phyloP scores from a whole-genome alignment of 1,140 invertebrate genomes.

The Agrypnia vestita region DNA sequence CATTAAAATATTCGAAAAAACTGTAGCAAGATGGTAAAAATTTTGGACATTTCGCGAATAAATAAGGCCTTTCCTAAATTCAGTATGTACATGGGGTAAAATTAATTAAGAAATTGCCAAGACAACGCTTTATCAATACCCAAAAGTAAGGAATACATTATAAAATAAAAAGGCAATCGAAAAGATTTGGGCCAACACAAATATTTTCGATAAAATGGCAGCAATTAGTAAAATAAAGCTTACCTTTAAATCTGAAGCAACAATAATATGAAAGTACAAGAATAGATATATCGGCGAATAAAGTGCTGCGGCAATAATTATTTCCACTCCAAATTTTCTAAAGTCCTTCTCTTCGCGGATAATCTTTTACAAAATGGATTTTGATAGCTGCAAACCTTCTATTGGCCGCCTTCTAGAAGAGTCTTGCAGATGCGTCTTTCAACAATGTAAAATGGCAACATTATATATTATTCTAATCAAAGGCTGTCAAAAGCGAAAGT shows the following conservation, averaged over 20 bases:
- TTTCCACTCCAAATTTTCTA: conserved; percentile 48
- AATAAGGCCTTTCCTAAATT: not conserved
- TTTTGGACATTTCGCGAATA: not conserved
- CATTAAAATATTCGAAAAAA: conserved; percentile 62
- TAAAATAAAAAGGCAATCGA: conserved; percentile 16
- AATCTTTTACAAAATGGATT: conserved; percentile 57
- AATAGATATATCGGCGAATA: conserved; percentile 19
- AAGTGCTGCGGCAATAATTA: conserved; percentile 19
- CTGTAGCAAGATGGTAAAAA: conserved; percentile 41
- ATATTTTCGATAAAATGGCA: conserved; percentile 35
- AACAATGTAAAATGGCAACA: conserved; percentile 50
- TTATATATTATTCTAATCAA: conserved; percentile 4
- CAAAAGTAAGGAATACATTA: conserved; percentile 33
- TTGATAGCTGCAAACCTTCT: conserved; percentile 39
- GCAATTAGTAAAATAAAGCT: conserved; percentile 36
- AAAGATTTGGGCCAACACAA: conserved; percentile 14
- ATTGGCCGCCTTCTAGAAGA: conserved; percentile 44
- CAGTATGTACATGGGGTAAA: not conserved
- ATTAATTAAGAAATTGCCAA: conserved; percentile 44
- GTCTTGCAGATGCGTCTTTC: conserved; percentile 59
- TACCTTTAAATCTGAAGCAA: conserved; percentile 29
- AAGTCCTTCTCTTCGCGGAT: conserved; percentile 44
- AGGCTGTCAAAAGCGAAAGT: no score
- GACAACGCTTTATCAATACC: conserved; percentile 56
- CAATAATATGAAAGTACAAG: conserved; percentile 40